phyloP scores from a whole-genome alignment of 1,140 invertebrate species.

The Dendroctonus ponderosae region DNA sequence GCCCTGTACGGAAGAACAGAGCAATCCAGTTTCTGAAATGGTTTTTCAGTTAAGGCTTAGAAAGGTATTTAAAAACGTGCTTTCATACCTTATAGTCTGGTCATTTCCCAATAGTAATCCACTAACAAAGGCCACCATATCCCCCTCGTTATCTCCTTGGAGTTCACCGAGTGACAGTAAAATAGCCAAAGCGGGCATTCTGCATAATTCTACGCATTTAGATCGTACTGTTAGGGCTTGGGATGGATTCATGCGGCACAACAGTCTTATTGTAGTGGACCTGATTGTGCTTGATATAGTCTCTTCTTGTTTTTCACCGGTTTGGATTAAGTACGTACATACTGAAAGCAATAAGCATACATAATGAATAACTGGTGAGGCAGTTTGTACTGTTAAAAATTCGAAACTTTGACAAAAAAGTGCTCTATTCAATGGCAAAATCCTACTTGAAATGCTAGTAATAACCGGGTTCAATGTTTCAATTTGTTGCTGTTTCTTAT shows the following conservation, averaged over 20 bases:
- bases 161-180: constrained; percentile 62
- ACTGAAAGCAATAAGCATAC: constrained; percentile 56
- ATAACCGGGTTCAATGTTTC: too few relatives aligned
- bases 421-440: too few relatives aligned
- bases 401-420: too few relatives aligned
- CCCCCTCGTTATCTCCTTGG: constrained; percentile 47
- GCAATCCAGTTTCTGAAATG: constrained; percentile 77
- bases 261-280: constrained; percentile 68
- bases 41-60: background rate
- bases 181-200: constrained; percentile 85
- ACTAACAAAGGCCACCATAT: constrained; percentile 81
- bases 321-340: constrained; percentile 77
- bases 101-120: constrained; percentile 89
- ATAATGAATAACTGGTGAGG: background rate
- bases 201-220: constrained; percentile 82
- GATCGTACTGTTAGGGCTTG: constrained; percentile 79
- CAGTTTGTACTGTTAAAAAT: too few relatives aligned
- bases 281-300: constrained; percentile 68
- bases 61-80: background rate
- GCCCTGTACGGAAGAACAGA: constrained; percentile 84
- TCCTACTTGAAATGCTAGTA: too few relatives aligned
- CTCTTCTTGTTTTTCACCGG: constrained; percentile 87
- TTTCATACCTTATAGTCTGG: constrained; percentile 67
- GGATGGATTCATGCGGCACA: constrained; percentile 89
- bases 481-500: too few relatives aligned